Evolutionary conservation across 2,888 invertebrate species (phyloP).

Genomic region (Xestia c-nigrum): DNA sequence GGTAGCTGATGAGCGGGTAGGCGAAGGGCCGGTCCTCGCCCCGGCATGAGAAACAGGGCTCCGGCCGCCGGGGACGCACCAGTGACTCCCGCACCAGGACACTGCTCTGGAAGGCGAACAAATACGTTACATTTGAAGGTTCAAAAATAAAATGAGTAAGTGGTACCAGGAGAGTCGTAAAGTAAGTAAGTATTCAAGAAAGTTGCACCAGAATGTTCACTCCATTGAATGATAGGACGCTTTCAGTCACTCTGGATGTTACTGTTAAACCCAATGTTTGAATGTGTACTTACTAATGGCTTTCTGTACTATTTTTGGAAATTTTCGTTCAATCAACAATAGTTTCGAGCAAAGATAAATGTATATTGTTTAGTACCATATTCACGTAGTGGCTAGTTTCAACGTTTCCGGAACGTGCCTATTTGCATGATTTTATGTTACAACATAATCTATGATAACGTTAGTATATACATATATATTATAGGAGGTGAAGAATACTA

Average conservation of each 20-base stretch:
- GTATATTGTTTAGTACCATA: background rate
- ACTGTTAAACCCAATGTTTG: background rate
- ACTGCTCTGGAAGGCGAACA: conserved; percentile 79
- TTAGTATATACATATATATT: background rate
- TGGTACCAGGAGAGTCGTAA: background rate
- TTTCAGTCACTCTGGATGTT: background rate
- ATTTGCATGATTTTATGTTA: conserved; percentile 21
- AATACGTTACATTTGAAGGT: background rate
- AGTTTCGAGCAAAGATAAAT: background rate
- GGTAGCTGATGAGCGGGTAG: conserved; percentile 79
- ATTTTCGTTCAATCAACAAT: background rate
- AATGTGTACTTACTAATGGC: background rate
- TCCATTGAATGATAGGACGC: background rate
- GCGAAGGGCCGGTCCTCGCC: conserved; percentile 80
- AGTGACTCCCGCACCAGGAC: conserved; percentile 76
- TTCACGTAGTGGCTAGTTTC: background rate
- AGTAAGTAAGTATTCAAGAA: background rate
- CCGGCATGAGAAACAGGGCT: conserved; percentile 82
- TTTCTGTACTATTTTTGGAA: background rate
- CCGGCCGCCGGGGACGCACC: conserved; percentile 72
- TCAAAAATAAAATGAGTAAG: background rate
- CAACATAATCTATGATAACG: conserved; percentile 6
- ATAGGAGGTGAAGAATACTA: background rate
- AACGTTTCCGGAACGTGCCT: conserved; percentile 25
- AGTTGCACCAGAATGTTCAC: background rate